phyloP scores from a whole-genome alignment of 2,888 invertebrate genomes.

The Pammene fasciana region DNA sequence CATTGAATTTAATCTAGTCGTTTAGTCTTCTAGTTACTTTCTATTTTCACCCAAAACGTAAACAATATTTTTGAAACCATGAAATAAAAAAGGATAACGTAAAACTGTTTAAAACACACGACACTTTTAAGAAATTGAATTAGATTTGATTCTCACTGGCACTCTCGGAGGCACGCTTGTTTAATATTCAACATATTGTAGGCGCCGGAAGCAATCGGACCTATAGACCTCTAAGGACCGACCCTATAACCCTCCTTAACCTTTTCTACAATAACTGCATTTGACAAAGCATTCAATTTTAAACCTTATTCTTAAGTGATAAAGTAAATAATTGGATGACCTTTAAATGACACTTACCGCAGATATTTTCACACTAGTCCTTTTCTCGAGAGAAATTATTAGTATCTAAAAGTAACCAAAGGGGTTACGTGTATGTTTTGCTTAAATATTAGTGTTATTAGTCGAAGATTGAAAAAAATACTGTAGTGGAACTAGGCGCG shows the following conservation, averaged over 20 bases:
- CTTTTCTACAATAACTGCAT: neutral
- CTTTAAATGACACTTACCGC: neutral
- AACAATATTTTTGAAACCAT: no score
- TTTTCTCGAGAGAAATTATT: constrained; percentile 45
- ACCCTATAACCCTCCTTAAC: neutral
- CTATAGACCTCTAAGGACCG: constrained; percentile 16
- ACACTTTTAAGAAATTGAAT: constrained; percentile 16
- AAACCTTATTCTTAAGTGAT: neutral
- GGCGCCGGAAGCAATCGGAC: constrained; percentile 29
- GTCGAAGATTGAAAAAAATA: neutral
- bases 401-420: constrained; percentile 6
- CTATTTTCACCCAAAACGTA: no score
- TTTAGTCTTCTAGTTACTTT: no score
- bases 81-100: no score
- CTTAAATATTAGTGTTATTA: neutral
- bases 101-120: no score
- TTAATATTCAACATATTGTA: constrained; percentile 28
- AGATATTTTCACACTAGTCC: neutral
- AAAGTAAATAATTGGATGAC: neutral
- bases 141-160: constrained; percentile 16
- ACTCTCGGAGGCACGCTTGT: constrained; percentile 1
- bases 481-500: no score
- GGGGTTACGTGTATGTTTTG: neutral
- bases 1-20: no score
- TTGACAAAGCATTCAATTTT: neutral